phyloP scores from a whole-genome alignment of 2,113 vertebrate species.

The Enhydra lutris region DNA sequence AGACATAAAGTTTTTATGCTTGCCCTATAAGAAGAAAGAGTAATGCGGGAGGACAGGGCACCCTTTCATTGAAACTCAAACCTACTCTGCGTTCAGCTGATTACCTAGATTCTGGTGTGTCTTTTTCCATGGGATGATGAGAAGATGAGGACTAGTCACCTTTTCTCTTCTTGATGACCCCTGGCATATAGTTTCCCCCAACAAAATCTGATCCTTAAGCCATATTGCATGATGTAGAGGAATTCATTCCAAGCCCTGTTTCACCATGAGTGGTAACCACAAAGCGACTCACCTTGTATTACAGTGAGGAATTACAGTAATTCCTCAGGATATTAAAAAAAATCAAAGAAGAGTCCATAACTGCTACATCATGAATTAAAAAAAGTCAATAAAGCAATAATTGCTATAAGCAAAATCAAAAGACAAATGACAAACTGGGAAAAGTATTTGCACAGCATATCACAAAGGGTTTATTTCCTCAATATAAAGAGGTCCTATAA shows the following conservation, averaged over 20 bases:
- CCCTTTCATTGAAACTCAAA: neutral
- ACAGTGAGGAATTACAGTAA: neutral
- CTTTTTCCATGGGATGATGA: neutral
- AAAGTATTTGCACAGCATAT: slow-evolving; percentile 31
- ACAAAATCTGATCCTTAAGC: neutral
- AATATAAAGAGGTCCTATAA: neutral
- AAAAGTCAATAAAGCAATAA: neutral
- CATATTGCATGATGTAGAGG: neutral
- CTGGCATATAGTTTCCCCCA: neutral
- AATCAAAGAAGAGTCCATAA: neutral
- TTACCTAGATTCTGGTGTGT: neutral
- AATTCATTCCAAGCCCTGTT: neutral
- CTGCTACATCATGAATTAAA: neutral
- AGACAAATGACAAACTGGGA: neutral
- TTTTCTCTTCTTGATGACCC: neutral
- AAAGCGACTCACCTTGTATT: neutral
- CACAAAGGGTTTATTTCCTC: slow-evolving; percentile 1
- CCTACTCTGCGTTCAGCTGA: neutral
- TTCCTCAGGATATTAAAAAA: neutral
- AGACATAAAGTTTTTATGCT: neutral
- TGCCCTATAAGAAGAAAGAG: neutral
- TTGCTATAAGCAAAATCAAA: neutral
- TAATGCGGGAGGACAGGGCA: neutral
- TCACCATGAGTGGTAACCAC: neutral
- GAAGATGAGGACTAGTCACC: neutral